These are phyloP conservation scores for Bubo scandiacus DNA, from an alignment of 2,113 vertebrate species.

Conservation along the genomic window DNA sequence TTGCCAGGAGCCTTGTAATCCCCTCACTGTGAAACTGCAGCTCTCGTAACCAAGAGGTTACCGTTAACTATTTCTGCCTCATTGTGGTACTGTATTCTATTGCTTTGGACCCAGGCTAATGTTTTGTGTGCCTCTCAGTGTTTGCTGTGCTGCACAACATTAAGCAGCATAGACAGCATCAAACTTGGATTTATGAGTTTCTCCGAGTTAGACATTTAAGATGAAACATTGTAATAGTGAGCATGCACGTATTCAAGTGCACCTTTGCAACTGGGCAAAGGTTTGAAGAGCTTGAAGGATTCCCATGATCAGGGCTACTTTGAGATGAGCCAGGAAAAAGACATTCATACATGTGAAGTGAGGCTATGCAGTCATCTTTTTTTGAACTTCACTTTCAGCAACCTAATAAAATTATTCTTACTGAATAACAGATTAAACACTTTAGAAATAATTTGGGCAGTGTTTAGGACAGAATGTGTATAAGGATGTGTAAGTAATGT, in stretches of 20 bases:
- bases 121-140: background rate
- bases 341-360: background rate
- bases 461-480: background rate
- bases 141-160: background rate
- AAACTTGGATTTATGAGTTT: background rate
- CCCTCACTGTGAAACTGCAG: background rate
- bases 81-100: background rate
- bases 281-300: background rate
- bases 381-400: background rate
- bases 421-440: background rate
- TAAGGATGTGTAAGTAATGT: background rate
- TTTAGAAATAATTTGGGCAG: background rate
- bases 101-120: background rate
- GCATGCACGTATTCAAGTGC: rapidly evolving
- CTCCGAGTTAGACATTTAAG: background rate
- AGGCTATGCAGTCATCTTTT: background rate
- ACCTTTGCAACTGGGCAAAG: background rate
- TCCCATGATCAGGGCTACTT: background rate
- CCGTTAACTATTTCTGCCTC: background rate
- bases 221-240: background rate
- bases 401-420: background rate
- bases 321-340: background rate
- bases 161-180: background rate
- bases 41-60: background rate
- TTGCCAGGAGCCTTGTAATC: background rate